phyloP scores from a whole-genome alignment of 1,140 invertebrate genomes.

The Temnothorax nylanderi region DNA sequence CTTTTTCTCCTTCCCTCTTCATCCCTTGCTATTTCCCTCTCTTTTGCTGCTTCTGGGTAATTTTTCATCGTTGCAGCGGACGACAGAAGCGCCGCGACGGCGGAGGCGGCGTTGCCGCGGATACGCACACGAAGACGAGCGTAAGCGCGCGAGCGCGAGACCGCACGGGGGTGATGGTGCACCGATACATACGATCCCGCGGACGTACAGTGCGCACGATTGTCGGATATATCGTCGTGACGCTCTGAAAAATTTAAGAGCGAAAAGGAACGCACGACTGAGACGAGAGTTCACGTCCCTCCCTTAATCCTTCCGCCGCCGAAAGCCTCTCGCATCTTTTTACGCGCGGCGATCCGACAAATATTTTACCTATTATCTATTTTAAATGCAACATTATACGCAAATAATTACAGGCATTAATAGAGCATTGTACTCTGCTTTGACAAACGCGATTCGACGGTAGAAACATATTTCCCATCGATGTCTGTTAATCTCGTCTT shows the following conservation, averaged over 20 bases:
- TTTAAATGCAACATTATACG: neutral
- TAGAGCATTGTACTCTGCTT: neutral
- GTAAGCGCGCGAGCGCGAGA: neutral
- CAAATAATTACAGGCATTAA: constrained; percentile 1
- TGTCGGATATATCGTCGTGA: constrained; percentile 67
- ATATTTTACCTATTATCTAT: neutral
- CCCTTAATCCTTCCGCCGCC: constrained; percentile 1
- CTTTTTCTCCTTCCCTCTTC: neutral
- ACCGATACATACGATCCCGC: constrained; percentile 54
- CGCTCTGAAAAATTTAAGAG: constrained; percentile 70
- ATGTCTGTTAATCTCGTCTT: neutral
- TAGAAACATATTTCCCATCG: neutral
- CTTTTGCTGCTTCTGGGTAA: constrained; percentile 82
- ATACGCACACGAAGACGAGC: constrained; percentile 62
- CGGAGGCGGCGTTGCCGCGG: constrained; percentile 74
- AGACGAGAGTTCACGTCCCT: neutral
- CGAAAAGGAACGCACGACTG: constrained; percentile 18
- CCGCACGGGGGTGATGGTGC: constrained; percentile 10
- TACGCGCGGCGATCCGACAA: neutral
- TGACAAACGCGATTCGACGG: neutral
- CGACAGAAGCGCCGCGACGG: constrained; percentile 80
- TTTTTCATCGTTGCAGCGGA: constrained; percentile 84
- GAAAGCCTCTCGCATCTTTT: neutral
- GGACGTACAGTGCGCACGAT: constrained; percentile 61
- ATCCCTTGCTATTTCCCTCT: constrained; percentile 66